phyloP scores from a whole-genome alignment of 1,140 invertebrate genomes.

The Drosophila mojavensis region DNA sequence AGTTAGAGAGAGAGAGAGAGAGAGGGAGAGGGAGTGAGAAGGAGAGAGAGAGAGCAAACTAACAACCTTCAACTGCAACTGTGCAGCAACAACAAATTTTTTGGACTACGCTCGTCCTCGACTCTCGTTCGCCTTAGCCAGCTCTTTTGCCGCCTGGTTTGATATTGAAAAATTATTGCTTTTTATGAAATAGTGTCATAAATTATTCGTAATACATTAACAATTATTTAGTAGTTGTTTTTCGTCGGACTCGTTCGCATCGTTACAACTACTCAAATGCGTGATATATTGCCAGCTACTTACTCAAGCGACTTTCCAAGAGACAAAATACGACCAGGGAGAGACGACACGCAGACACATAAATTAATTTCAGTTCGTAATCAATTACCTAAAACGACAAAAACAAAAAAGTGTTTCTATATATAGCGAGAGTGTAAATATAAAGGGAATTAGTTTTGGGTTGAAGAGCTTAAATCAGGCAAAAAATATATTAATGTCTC shows the following conservation, averaged over 20 bases:
- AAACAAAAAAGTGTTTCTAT: not conserved
- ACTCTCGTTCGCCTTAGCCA: slow-evolving; percentile 20
- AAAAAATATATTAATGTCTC: not conserved
- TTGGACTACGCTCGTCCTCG: slow-evolving; percentile 6
- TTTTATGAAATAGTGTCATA: slow-evolving; percentile 81
- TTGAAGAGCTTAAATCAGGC: not conserved
- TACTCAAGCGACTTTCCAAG: slow-evolving; percentile 61
- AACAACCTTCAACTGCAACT: slow-evolving; percentile 68
- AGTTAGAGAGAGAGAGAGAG: too few relatives aligned
- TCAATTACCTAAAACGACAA: slow-evolving; percentile 75
- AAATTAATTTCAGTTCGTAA: slow-evolving; percentile 72
- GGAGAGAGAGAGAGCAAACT: too few relatives aligned
- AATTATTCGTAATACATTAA: slow-evolving; percentile 83
- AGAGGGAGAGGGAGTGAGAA: too few relatives aligned
- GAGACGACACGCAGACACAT: slow-evolving; percentile 44
- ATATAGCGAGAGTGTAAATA: not conserved
- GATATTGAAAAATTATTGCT: slow-evolving; percentile 83
- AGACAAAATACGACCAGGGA: not conserved
- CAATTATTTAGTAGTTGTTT: slow-evolving; percentile 82
- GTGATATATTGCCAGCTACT: slow-evolving; percentile 71
- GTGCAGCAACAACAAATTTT: slow-evolving; percentile 46
- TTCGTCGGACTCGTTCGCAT: slow-evolving; percentile 19
- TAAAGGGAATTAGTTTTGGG: slow-evolving; percentile 18
- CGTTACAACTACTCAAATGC: slow-evolving; percentile 61
- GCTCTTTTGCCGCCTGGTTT: slow-evolving; percentile 69